phyloP scores from a whole-genome alignment of 2,888 invertebrate species.

The Lycophotia porphyrea region DNA sequence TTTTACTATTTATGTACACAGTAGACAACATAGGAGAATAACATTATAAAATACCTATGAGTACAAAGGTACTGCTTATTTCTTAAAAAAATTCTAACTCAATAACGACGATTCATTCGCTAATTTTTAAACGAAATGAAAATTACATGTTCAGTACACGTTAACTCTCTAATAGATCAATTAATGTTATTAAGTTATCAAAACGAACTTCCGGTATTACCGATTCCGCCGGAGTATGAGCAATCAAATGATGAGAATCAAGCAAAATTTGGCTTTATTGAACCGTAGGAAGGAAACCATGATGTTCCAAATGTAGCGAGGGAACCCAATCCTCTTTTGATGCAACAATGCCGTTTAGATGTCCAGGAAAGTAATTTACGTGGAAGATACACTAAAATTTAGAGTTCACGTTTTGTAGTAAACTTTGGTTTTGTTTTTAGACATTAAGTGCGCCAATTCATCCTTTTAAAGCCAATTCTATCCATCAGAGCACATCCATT shows the following conservation, averaged over 20 bases:
- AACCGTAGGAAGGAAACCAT: background rate
- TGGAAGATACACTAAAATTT: background rate
- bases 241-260: conserved; percentile 22
- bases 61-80: too few relatives aligned
- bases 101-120: background rate
- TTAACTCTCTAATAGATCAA: conserved; percentile 42
- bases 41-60: too few relatives aligned
- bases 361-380: background rate
- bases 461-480: background rate
- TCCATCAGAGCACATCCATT: background rate
- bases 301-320: background rate
- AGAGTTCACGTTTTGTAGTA: background rate
- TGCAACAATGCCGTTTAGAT: background rate
- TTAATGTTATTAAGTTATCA: conserved; percentile 42
- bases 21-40: too few relatives aligned
- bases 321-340: background rate
- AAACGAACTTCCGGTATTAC: conserved; percentile 46
- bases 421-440: background rate
- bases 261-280: conserved; percentile 4
- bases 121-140: conserved; percentile 13
- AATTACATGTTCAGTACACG: conserved; percentile 15
- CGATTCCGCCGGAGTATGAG: conserved; percentile 16
- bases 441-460: background rate
- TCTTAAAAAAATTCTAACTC: too few relatives aligned
- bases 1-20: too few relatives aligned